A percentile compares a stretch with the other conserved stretches of the same genome.
These are phyloP conservation scores for Campoletis raptor DNA, from an alignment of 2,888 invertebrate genomes.

Conservation along the genomic window DNA sequence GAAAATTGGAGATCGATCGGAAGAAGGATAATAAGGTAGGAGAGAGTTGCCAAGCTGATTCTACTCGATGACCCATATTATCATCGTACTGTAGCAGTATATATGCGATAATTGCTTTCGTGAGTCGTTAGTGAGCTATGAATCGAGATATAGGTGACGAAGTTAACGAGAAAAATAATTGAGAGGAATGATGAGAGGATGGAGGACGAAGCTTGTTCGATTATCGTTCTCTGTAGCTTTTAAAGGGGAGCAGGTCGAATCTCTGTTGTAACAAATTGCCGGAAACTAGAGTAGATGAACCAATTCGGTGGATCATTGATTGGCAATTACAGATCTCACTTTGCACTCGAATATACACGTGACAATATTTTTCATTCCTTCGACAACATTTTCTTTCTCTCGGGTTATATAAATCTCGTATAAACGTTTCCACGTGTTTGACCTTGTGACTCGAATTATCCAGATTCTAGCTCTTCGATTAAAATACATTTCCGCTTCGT, in stretches of 20 bases:
- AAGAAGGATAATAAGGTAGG: constrained; percentile 22
- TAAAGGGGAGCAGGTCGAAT: constrained; percentile 34
- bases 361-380: background rate
- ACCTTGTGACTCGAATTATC: constrained; percentile 20
- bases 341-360: background rate
- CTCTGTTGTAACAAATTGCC: constrained; percentile 59
- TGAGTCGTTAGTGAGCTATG: constrained; percentile 25
- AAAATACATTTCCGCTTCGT: constrained; percentile 11
- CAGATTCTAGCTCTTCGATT: background rate
- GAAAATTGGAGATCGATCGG: constrained; percentile 14
- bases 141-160: constrained; percentile 16
- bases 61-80: constrained; percentile 34
- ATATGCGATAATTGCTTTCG: constrained; percentile 42
- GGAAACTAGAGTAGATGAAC: constrained; percentile 70
- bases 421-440: constrained; percentile 35
- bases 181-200: constrained; percentile 26
- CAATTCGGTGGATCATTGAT: constrained; percentile 69
- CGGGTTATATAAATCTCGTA: background rate
- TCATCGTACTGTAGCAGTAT: background rate
- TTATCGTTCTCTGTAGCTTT: constrained; percentile 11
- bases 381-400: background rate
- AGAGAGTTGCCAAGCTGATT: constrained; percentile 2
- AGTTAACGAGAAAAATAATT: constrained; percentile 70
- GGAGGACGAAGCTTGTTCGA: constrained; percentile 16
- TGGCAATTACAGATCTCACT: constrained; percentile 67